Percentiles rank a stretch among this genome's conserved stretches.
Conservation (phyloP, 2,113 vertebrate species). For the Hydrochoerus hydrochaeris region DNA sequence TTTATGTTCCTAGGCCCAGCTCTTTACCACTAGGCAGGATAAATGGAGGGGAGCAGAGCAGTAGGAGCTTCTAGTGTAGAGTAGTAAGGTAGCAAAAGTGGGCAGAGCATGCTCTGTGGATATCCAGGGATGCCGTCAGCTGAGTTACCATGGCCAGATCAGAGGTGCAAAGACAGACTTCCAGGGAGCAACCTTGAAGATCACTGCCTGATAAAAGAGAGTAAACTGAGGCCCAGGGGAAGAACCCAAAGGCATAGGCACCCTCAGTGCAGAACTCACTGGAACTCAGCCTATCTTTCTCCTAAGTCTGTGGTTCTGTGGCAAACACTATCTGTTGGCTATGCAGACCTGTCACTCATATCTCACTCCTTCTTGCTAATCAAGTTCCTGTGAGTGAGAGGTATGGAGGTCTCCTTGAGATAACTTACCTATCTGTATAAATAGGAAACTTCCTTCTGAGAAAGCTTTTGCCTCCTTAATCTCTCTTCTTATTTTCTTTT, state of each 20-base stretch:
- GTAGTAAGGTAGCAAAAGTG: neutral
- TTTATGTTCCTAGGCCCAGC: neutral
- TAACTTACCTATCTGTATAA: too few relatives aligned
- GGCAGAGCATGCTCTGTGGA: neutral
- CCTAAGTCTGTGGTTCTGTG: neutral
- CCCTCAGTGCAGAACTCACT: neutral
- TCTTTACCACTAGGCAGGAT: neutral
- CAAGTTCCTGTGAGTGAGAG: neutral
- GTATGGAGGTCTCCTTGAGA: too few relatives aligned
- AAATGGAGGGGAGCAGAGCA: neutral
- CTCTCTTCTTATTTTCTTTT: too few relatives aligned
- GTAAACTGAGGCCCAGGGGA: neutral
- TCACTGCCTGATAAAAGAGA: neutral
- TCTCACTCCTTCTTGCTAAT: neutral
- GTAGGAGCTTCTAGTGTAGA: fast-evolving
- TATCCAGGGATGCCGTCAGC: fast-evolving
- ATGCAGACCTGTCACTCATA: fast-evolving
- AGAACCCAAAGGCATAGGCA: neutral
- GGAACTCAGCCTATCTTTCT: neutral
- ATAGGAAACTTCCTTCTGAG: too few relatives aligned
- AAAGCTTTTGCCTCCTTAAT: too few relatives aligned
- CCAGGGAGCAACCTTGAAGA: neutral
- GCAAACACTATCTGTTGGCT: neutral
- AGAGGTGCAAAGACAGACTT: neutral
- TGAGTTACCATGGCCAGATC: neutral